phyloP scores from a whole-genome alignment of 2,888 invertebrate species.

The Tinea semifulvella region DNA sequence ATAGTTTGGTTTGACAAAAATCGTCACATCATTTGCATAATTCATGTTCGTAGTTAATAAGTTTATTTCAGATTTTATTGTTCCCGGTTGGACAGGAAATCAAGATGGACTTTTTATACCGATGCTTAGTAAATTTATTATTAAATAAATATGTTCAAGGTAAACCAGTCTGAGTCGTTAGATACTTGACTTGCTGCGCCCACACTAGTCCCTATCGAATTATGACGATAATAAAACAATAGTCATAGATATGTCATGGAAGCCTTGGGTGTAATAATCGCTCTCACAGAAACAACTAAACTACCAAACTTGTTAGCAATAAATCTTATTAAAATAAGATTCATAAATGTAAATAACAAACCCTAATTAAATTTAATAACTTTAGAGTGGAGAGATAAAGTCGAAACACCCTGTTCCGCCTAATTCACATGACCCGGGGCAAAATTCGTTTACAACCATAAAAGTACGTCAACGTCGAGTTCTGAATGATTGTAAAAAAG shows the following conservation, averaged over 20 bases:
- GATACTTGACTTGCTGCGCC: conserved; percentile 34
- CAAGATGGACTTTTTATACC: conserved; percentile 31
- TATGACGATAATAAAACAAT: conserved; percentile 25
- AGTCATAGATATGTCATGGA: neutral
- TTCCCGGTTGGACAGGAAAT: conserved; percentile 17
- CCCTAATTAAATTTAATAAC: neutral
- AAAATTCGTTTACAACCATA: conserved; percentile 41
- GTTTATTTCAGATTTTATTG: conserved; percentile 16
- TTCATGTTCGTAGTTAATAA: conserved; percentile 14
- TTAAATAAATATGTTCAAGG: conserved; percentile 35
- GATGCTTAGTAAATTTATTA: conserved; percentile 20
- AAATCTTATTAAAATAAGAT: no score
- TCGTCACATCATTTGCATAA: conserved; percentile 16
- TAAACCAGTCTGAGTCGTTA: conserved; percentile 30
- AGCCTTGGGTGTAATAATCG: neutral
- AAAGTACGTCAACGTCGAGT: conserved; percentile 43
- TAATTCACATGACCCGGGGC: conserved; percentile 42
- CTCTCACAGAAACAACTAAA: neutral
- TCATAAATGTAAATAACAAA: neutral
- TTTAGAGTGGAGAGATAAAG: conserved; percentile 14
- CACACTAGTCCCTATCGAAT: conserved; percentile 37
- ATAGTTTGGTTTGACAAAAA: conserved; percentile 13
- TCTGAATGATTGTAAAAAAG: conserved; percentile 9
- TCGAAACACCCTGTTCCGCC: conserved; percentile 36
- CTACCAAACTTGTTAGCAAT: no score